phyloP scores from a whole-genome alignment of 53 echinoderm and acorn worm species.

The Astropecten irregularis region DNA sequence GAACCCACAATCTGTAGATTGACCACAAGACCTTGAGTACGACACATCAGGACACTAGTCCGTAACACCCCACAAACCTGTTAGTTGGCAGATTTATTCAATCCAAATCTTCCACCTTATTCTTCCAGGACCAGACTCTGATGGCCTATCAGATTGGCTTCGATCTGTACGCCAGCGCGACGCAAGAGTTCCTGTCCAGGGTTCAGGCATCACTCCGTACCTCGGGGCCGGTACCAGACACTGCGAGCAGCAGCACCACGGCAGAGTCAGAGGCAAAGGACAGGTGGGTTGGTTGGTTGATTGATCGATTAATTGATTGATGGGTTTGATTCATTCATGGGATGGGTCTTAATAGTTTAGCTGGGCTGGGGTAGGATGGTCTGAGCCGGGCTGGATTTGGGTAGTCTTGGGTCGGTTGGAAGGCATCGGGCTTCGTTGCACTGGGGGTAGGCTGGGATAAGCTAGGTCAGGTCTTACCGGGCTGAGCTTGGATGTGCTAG shows the following conservation, averaged over 20 bases:
- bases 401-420: too few species aligned
- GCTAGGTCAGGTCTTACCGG: too few species aligned
- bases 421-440: too few species aligned
- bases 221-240: constrained; percentile 61
- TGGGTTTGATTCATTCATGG: background rate
- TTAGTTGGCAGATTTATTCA: too few species aligned
- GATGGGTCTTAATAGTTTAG: background rate
- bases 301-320: background rate
- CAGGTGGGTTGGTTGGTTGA: constrained; percentile 52
- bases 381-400: too few species aligned
- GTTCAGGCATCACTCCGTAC: constrained; percentile 80
- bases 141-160: constrained; percentile 98
- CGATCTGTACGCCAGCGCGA: constrained; percentile 94
- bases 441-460: too few species aligned
- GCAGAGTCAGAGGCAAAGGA: constrained; percentile 81
- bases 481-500: too few species aligned
- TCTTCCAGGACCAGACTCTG: constrained; percentile 87
- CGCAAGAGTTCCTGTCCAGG: constrained; percentile 87
- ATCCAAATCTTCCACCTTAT: too few species aligned
- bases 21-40: too few species aligned
- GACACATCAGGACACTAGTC: too few species aligned
- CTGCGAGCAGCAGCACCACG: constrained; percentile 38
- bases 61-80: too few species aligned
- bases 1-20: too few species aligned
- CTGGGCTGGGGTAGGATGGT: background rate